Conservation (phyloP, 2,113 vertebrate species). For the Tachycineta bicolor region DNA sequence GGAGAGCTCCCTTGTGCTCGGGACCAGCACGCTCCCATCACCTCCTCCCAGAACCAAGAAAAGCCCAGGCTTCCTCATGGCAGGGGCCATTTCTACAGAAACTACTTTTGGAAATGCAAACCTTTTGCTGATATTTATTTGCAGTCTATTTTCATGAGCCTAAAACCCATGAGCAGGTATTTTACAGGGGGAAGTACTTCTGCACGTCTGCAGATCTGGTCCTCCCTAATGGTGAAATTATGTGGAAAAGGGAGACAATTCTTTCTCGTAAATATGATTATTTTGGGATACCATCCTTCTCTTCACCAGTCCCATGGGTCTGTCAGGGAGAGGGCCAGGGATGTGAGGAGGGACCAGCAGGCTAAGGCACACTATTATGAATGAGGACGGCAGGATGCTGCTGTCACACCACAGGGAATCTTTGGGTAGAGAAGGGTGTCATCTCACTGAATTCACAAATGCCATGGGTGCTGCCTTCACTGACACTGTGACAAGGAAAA, state of each 20-base stretch:
- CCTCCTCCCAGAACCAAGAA: not conserved
- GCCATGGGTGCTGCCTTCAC: not conserved
- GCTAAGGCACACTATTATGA: conserved; percentile 54
- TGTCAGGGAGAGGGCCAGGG: not conserved
- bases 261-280: not conserved
- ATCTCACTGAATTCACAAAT: not conserved
- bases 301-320: not conserved
- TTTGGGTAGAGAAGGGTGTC: not conserved
- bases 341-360: not conserved
- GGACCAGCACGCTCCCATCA: rapidly evolving
- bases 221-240: not conserved
- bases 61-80: not conserved
- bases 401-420: not conserved
- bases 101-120: not conserved
- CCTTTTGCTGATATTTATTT: not conserved
- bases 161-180: not conserved
- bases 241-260: not conserved
- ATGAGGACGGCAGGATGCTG: not conserved
- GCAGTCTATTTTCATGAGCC: not conserved
- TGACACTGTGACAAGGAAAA: not conserved
- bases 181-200: not conserved
- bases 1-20: not conserved
- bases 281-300: not conserved
- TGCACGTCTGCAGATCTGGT: not conserved
- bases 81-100: not conserved